Base-by-base conservation (phyloP, 2,113 vertebrate species). In the Lepisosteus oculatus region DNA sequence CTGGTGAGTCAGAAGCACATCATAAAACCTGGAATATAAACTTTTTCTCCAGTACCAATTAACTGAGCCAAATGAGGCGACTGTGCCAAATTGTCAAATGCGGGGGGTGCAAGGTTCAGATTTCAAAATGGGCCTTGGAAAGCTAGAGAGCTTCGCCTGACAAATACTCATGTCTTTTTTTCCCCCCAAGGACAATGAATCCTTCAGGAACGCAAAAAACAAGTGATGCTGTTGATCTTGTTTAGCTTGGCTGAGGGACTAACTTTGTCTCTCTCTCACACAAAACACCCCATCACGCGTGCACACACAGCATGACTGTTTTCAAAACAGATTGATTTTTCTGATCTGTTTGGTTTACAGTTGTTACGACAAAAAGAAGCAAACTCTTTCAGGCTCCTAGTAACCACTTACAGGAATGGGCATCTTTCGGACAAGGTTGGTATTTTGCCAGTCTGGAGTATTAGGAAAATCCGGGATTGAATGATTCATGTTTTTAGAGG, bases 21-120 rank as follows among this genome's bases (percentile, higher is more conserved):
- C 1, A 29, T 80, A 81, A 82, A 78, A 78, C 76, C 78, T 72
- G 61, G 44, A 74, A 73, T 68, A 78, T 74, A 72, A 63, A 78
- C 68, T 14, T 64, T 12, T 66, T 63, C 17, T 74, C 70, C 75
- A 41, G 43, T 70, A 69, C 67, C 62, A 73, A 73, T 47, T 6
- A 12, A 75, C 67, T 70, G 56, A 17, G 41, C 77, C 73, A 65
- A 75, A 70, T 76, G 57, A 57, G 61, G 67, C 47, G 55, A 43
- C 75, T 74, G 6, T 54, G 59, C 43, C 45, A 51, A 73, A 65
- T 66, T 77, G 29, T 72, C 44, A 69, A 74, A 71, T 43, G 4
- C 5, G 41, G 0, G 42, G 42, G 43, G 43, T 65, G 61, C 14
- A 29, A 15, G n/a, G 15, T 15, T 63, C 3, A 17, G n/a, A 29